Conservation (phyloP, 1,140 invertebrate genomes). For the Drosophila seguyi region DNA sequence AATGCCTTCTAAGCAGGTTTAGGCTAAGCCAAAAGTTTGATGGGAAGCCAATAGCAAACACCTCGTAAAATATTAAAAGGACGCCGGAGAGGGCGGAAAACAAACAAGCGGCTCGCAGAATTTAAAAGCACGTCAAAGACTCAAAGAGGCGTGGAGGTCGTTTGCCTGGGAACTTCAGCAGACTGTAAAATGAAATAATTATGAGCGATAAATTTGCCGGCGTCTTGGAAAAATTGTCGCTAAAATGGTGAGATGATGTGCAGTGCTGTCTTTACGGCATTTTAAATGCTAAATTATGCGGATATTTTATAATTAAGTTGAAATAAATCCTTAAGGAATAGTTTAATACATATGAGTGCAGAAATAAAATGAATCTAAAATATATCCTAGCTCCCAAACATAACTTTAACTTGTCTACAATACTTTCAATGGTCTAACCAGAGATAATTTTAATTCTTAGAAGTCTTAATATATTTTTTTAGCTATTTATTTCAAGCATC, state of each 20-base stretch:
- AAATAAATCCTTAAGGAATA: not conserved
- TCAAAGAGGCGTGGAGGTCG: conserved; percentile 54
- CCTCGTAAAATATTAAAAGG: conserved; percentile 49
- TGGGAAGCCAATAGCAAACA: conserved; percentile 60
- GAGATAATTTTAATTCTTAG: not conserved
- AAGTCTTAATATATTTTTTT: too few species aligned
- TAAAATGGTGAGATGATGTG: conserved; percentile 19
- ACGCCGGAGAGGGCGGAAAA: conserved; percentile 10
- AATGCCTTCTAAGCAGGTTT: conserved; percentile 76
- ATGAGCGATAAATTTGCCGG: conserved; percentile 76
- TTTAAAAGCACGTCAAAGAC: conserved; percentile 47
- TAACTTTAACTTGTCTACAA: not conserved
- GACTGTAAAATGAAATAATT: conserved; percentile 83
- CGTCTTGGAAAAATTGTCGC: conserved; percentile 67
- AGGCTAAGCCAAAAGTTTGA: conserved; percentile 39
- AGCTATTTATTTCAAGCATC: conserved; percentile 4
- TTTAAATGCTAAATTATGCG: not conserved
- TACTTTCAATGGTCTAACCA: not conserved
- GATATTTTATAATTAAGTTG: too few species aligned
- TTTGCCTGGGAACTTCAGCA: conserved; percentile 78
- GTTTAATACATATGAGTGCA: too few species aligned
- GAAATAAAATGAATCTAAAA: not conserved
- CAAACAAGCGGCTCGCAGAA: conserved; percentile 37
- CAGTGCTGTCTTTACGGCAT: not conserved
- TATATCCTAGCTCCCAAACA: not conserved